phyloP scores from a whole-genome alignment of 2,797 vertebrate genomes.

The Molothrus ater region DNA sequence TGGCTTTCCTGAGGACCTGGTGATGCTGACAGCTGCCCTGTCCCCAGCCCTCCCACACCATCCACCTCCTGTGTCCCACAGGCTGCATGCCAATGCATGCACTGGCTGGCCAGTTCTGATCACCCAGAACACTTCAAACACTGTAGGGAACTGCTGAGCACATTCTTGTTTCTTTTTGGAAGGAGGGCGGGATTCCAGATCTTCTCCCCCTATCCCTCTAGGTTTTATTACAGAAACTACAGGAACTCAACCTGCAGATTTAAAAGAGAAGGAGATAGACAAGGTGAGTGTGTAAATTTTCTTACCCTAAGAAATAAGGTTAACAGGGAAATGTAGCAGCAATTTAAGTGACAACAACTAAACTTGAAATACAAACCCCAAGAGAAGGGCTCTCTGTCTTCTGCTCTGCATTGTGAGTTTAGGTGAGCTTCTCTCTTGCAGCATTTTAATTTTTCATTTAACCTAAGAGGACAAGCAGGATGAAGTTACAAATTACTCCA shows the following conservation, averaged over 20 bases:
- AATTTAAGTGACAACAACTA: background rate
- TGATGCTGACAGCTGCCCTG: background rate
- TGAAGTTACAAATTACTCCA: background rate
- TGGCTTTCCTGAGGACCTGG: background rate
- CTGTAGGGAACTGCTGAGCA: background rate
- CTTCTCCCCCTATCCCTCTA: background rate
- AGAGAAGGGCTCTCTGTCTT: background rate
- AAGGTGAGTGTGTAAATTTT: background rate
- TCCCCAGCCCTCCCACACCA: background rate
- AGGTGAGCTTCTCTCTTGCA: background rate
- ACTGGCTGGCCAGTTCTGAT: background rate
- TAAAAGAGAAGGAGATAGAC: background rate
- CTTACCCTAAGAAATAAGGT: background rate
- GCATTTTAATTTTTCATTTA: background rate
- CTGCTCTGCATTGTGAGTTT: background rate
- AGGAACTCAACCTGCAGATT: background rate
- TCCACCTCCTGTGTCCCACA: background rate
- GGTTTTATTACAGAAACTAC: background rate
- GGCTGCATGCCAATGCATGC: background rate
- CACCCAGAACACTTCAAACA: background rate
- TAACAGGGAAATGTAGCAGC: background rate
- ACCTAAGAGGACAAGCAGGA: background rate
- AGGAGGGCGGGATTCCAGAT: background rate
- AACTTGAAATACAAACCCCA: background rate
- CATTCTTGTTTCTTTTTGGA: background rate